phyloP scores from a whole-genome alignment of 2,888 invertebrate species.

The Hirtodrosophila alboralis region DNA sequence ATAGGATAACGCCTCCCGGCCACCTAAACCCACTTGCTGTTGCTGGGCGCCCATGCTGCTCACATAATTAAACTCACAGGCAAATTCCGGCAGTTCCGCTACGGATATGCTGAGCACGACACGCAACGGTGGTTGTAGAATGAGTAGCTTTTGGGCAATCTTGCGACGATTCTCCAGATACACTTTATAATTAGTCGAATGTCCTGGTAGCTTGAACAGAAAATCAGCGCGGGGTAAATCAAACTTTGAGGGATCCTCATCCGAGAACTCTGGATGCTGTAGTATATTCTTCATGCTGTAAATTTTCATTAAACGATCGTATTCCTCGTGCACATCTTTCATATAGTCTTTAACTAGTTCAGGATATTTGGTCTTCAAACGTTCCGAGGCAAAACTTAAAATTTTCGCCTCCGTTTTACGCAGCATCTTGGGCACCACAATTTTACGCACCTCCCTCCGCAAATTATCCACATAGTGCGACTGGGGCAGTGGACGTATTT shows the following conservation, averaged over 20 bases:
- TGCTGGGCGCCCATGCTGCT: slow-evolving; percentile 59
- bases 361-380: slow-evolving; percentile 86
- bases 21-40: slow-evolving; percentile 70
- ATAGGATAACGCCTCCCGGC: slow-evolving; percentile 67
- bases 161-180: slow-evolving; percentile 86
- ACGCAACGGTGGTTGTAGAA: slow-evolving; percentile 87
- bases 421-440: slow-evolving; percentile 87
- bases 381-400: slow-evolving; percentile 85
- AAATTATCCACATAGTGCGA: slow-evolving; percentile 86
- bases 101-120: slow-evolving; percentile 81
- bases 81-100: slow-evolving; percentile 82
- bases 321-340: slow-evolving; percentile 85
- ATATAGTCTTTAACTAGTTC: slow-evolving; percentile 85
- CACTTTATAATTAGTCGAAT: slow-evolving; percentile 86
- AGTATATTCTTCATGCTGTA: slow-evolving; percentile 88
- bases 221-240: slow-evolving; percentile 79
- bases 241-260: slow-evolving; percentile 84
- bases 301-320: slow-evolving; percentile 86
- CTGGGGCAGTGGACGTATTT: slow-evolving; percentile 85
- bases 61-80: slow-evolving; percentile 80
- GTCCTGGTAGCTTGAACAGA: slow-evolving; percentile 87
- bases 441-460: slow-evolving; percentile 86
- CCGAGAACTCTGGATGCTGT: slow-evolving; percentile 86
- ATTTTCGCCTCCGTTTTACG: slow-evolving; percentile 87
- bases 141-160: slow-evolving; percentile 86